Conservation (phyloP, 2,888 invertebrate genomes). For the Dioctria linearis region DNA sequence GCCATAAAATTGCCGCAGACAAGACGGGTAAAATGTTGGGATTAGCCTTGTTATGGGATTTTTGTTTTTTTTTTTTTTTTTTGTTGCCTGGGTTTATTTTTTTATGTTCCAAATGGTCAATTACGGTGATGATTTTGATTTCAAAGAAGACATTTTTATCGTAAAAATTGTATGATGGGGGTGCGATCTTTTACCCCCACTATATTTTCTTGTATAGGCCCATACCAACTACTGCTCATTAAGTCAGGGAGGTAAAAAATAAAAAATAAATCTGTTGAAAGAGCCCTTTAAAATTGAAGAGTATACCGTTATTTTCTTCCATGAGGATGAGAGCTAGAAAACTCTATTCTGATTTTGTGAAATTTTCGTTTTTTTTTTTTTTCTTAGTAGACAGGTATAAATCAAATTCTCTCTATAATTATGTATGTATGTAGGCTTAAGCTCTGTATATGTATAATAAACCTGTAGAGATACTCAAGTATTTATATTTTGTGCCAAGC, state of each 20-base stretch:
- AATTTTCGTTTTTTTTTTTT: no score
- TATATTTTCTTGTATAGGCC: not conserved
- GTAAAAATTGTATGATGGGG: slow-evolving; percentile 11
- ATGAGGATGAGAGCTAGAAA: no score
- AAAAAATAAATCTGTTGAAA: no score
- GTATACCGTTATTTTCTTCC: no score
- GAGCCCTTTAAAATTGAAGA: no score
- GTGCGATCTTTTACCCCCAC: not conserved
- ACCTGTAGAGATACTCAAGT: no score
- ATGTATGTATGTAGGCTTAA: no score
- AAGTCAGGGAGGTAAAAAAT: not conserved
- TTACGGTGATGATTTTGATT: slow-evolving; percentile 45
- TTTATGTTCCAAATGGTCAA: slow-evolving; percentile 42
- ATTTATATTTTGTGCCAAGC: no score
- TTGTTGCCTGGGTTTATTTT: not conserved
- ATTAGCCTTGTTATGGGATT: slow-evolving; percentile 52
- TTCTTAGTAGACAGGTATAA: no score
- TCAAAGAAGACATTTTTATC: not conserved
- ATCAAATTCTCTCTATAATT: no score
- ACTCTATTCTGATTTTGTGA: no score
- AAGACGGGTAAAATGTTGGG: slow-evolving; percentile 55
- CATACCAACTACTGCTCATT: slow-evolving; percentile 30
- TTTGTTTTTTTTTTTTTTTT: slow-evolving; percentile 20
- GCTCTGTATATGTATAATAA: no score
- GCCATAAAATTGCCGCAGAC: slow-evolving; percentile 58